Base-by-base conservation (phyloP, 2,888 invertebrate genomes). In the Lathronympha strigana region DNA sequence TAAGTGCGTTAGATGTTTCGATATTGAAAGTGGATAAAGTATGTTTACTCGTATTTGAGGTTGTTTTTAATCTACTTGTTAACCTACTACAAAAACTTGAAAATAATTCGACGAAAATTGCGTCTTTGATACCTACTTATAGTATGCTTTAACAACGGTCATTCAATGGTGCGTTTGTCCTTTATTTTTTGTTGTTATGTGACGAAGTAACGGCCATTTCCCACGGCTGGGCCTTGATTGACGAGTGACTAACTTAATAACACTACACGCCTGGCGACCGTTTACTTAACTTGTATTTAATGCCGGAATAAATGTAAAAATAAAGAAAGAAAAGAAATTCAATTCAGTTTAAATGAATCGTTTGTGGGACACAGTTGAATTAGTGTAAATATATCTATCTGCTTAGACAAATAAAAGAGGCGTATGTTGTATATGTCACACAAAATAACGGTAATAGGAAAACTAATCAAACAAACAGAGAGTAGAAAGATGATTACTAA, bases 181-280 rank as follows among this genome's bases (percentile, higher is more conserved):
- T 60, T 38, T 58, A 53, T 53, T 64, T 60, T 60, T 53, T 38
- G n/a, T 2, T 57, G 60, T 53, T 58, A 57, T 47, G 53, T 60
- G 53, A 21, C 63, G 8, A 64, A 64, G 53, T 51, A 45, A 43
- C 51, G 21, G 25, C 36, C n/a, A 45, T 47, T 60, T 64, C 64
- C 60, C 64, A 64, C 64, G 64, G 64, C 53, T 28, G 45, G 51
- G 28, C 64, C 60, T 64, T 64, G 60, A 60, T 53, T 53, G 45
- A 36, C 43, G 54, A 55, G 28, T 36, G 4, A 31, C 58, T 23
- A 50, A 36, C 40, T 50, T 61, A 40, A 51, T 31, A 31, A 51
- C 40, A 61, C 50, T 61, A 43, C 61, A 51, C 51, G 38, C 38
- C 28, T 50, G 49, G 36, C 49, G 17, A 50, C 25, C 28, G 38